phyloP scores from a whole-genome alignment of 2,113 vertebrate genomes.

The Lichenostomus cassidix region DNA sequence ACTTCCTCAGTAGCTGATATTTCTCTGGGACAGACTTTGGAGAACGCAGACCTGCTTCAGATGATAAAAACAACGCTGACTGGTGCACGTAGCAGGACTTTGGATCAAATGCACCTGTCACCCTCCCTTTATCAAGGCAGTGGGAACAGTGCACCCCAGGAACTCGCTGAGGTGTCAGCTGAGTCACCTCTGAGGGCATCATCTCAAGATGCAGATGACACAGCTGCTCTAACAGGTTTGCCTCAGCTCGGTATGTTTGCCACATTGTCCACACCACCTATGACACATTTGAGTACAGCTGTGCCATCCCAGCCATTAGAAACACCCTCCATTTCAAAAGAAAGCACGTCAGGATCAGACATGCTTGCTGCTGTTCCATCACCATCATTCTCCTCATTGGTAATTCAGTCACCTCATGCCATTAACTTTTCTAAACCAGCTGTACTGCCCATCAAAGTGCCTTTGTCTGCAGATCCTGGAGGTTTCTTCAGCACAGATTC shows the following conservation, averaged over 20 bases:
- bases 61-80: conserved; percentile 65
- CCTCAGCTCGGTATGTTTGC: conserved; percentile 70
- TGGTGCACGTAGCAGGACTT: conserved; percentile 66
- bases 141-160: conserved; percentile 75
- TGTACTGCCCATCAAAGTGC: conserved; percentile 15
- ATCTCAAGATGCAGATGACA: conserved; percentile 63
- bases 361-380: conserved; percentile 23
- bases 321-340: conserved; percentile 54
- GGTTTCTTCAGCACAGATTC: conserved; percentile 36
- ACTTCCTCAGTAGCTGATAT: conserved; percentile 62
- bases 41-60: conserved; percentile 68
- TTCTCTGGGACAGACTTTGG: conserved; percentile 54
- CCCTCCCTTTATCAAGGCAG: conserved; percentile 76
- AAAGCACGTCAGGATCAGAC: conserved; percentile 19
- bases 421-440: conserved; percentile 55
- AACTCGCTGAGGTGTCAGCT: conserved; percentile 74
- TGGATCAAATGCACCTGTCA: conserved; percentile 72
- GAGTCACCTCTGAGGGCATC: conserved; percentile 66
- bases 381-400: conserved; percentile 55
- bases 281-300: background rate
- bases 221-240: conserved; percentile 85
- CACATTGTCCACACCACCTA: conserved; percentile 31
- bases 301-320: conserved; percentile 57
- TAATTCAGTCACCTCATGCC: conserved; percentile 64
- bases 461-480: conserved; percentile 32